Evolutionary conservation across 2,888 invertebrate species (phyloP), one percentile per base, ranked within the genome.

Genomic region (Lycocerus yunnanus): DNA sequence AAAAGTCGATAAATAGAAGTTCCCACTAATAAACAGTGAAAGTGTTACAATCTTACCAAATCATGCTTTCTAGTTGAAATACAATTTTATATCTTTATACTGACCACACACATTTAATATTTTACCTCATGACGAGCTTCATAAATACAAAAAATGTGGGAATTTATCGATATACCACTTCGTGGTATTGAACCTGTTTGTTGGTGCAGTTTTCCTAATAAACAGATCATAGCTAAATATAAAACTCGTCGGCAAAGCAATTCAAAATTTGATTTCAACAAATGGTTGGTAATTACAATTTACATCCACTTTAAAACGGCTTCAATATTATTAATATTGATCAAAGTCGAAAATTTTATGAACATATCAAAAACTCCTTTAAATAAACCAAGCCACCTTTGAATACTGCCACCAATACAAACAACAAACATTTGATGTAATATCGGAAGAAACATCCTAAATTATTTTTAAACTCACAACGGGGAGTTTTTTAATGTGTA

Each of bases 11-110:
- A 73, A 73, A 69, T 43, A 2, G 43, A n/a, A 43, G 43, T 43
- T 5, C 43, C 63, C 16, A 63, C 63, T 61, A 59, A 15, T 58
- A 24, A 65, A 15, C 71, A 74, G 74, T 74, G 74, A 74, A 74
- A 74, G 74, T 74, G 60, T 63, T 63, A 68, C 70, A 74, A 71
- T 71, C 74, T 71, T 69, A 60, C 66, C n/a, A 69, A 68, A 71
- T 69, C 58, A 18, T 43, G 66, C 74, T 74, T 74, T 74, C 74
- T 73, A 69, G 15, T 16, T 16, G 13, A 61, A 18, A 16, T 61
- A 16, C 18, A 16, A 16, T n/a, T 15, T 18, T 18, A 16, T 15
- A 6, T 61, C 18, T 60, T 60, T 13, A 15, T 15, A 15, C 43
- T 13, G n/a, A 43, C 43, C 43, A 43, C n/a, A 43, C n/a, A n/a